Base-by-base conservation (phyloP, 2,113 vertebrate species). In the Stictonetta naevosa region DNA sequence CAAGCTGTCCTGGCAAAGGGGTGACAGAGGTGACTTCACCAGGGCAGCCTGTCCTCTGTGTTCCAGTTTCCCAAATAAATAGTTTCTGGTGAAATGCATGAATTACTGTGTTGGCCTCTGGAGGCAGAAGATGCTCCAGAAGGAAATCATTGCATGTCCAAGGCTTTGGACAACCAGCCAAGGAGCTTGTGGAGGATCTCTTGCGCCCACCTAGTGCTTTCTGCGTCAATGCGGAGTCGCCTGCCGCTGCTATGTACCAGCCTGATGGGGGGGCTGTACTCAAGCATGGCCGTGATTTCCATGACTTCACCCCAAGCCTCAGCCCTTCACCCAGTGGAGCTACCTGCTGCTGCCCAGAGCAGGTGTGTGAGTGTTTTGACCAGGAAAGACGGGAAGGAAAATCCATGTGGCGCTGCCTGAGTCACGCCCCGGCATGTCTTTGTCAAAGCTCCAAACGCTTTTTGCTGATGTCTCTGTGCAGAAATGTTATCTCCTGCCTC, bases 1-100 rank as follows among this genome's bases (percentile, higher is more conserved):
- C 0, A 6, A 77, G 33, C 36, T 34, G 19, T 31, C 36, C 29
- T 16, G 22, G n/a, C 29, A 44, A 0, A 0, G 11, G 1, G 19
- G 52, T 40, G 58, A 28, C 44, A 78, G 52, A 14, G 50, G 48
- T 55, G 21, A 28, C 76, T 63, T 71, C 21, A n/a, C 19, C 42
- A 46, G 64, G 50, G 25, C 31, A 50, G 33, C 34, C 34, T 29
- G 16, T 31, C 17, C 34, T 28, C 48, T 31, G 22, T 3, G 16
- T n/a, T 48, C 7, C 34, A 6, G 20, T n/a, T 34, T 68, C 55
- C 52, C 17, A 31, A 26, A 66, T 28, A 53, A 59, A 34, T 46
- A 26, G 13, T 11, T 21, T 66, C 53, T 40, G 42, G 50, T 77
- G 71, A 52, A 71, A 59, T 31, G 18, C 20, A 50, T 40, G 33